Evolutionary conservation across 2,797 vertebrate genomes (phyloP).

Genomic region (Fistularia commersonii): DNA sequence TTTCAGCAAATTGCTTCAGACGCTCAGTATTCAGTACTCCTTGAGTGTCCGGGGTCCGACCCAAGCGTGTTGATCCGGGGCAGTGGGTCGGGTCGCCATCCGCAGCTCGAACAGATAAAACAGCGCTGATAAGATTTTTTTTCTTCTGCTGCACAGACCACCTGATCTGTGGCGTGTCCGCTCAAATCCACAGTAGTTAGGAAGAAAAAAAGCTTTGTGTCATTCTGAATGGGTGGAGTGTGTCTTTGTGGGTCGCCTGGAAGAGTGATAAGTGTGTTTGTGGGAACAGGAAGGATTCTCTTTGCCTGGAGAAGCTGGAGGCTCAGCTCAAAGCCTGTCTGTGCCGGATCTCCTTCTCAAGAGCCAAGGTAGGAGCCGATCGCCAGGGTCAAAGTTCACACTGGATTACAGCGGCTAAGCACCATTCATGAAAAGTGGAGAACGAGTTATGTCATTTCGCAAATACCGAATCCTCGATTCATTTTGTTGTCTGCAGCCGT

Average conservation of each 20-base stretch:
- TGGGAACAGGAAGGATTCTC: slow-evolving; percentile 80
- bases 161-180: no score
- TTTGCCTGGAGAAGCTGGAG: slow-evolving; percentile 93
- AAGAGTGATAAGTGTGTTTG: slow-evolving; percentile 2
- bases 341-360: slow-evolving; percentile 91
- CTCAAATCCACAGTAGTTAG: no score
- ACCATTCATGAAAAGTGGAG: background rate
- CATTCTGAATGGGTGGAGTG: no score
- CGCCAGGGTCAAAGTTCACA: background rate
- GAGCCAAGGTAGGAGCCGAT: slow-evolving; percentile 86
- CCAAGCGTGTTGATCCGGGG: no score
- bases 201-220: no score
- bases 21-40: no score
- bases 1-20: no score
- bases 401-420: background rate
- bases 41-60: no score
- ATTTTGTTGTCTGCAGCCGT: slow-evolving; percentile 75
- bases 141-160: background rate
- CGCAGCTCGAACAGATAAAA: background rate
- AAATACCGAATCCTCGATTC: background rate
- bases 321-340: slow-evolving; percentile 96
- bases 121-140: slow-evolving; percentile 32
- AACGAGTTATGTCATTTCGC: background rate
- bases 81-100: no score
- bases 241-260: no score